These are phyloP conservation scores for Actinernus sp. DNA, from an alignment of 92 coral and sea anemone genomes.

Conservation along the genomic window DNA sequence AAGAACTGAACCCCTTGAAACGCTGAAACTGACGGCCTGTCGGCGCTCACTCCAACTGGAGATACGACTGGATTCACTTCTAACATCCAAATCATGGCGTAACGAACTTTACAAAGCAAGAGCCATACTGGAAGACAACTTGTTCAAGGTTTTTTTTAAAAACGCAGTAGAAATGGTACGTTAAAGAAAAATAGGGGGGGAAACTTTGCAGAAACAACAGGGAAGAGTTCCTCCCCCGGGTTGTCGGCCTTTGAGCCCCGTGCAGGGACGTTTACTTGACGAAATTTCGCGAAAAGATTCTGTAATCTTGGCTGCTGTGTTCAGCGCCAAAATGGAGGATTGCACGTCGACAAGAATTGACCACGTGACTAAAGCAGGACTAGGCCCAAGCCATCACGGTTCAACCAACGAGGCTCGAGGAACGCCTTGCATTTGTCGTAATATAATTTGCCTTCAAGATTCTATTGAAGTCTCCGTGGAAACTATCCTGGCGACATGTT, in stretches of 20 bases:
- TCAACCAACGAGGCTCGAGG: not conserved
- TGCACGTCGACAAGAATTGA: not conserved
- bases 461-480: not conserved
- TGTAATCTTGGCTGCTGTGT: slow-evolving; percentile 59
- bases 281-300: slow-evolving; percentile 8
- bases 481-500: not conserved
- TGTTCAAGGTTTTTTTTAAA: slow-evolving; percentile 17
- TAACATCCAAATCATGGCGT: slow-evolving; percentile 83
- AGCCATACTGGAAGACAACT: slow-evolving; percentile 79
- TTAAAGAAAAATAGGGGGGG: slow-evolving; percentile 7
- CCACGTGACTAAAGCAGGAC: slow-evolving; percentile 15
- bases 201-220: slow-evolving; percentile 60
- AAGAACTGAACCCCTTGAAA: slow-evolving; percentile 47
- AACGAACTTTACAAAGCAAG: slow-evolving; percentile 50
- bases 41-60: slow-evolving; percentile 87
- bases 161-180: slow-evolving; percentile 20
- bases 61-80: slow-evolving; percentile 71
- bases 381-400: slow-evolving; percentile 8
- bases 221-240: slow-evolving; percentile 83
- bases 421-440: slow-evolving; percentile 20
- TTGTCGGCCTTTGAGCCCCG: slow-evolving; percentile 55
- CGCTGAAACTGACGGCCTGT: slow-evolving; percentile 35
- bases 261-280: slow-evolving; percentile 67
- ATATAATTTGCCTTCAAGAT: not conserved
- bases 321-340: slow-evolving; percentile 87